These are phyloP conservation scores for Neotoma lepida DNA, from an alignment of 2,113 vertebrate genomes.

Conservation along the genomic window DNA sequence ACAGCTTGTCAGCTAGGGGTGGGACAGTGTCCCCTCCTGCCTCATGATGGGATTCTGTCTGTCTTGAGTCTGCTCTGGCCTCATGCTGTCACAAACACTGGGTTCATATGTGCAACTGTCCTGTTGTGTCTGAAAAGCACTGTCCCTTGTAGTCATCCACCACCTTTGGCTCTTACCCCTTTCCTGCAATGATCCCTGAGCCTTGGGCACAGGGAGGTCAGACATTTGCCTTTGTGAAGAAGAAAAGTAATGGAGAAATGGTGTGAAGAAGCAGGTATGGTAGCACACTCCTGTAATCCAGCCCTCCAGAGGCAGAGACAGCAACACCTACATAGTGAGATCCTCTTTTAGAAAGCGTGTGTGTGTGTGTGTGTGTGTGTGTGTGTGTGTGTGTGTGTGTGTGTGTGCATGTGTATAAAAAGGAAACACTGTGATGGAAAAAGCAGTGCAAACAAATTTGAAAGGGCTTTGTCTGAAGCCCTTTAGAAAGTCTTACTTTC, in stretches of 20 bases:
- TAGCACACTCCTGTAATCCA: neutral
- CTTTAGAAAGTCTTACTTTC: conserved; percentile 44
- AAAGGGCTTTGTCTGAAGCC: neutral
- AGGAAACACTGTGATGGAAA: neutral
- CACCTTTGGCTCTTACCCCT: neutral
- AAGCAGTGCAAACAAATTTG: neutral
- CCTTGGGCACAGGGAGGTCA: neutral
- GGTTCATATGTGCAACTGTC: neutral
- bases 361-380: neutral
- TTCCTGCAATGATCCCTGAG: neutral
- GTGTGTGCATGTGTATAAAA: neutral
- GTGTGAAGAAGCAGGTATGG: neutral
- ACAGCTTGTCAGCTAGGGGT: too few relatives aligned
- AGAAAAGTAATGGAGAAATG: neutral
- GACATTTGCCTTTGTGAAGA: neutral
- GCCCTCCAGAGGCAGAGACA: neutral
- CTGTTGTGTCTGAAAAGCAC: neutral
- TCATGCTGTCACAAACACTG: neutral
- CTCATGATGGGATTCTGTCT: neutral
- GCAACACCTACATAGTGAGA: neutral
- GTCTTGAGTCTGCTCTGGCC: neutral
- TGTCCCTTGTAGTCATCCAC: too few relatives aligned
- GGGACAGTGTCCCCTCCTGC: neutral
- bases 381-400: too few relatives aligned
- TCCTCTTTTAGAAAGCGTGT: neutral